Conservation (phyloP, 2,113 vertebrate species). For the Microtus ochrogaster region DNA sequence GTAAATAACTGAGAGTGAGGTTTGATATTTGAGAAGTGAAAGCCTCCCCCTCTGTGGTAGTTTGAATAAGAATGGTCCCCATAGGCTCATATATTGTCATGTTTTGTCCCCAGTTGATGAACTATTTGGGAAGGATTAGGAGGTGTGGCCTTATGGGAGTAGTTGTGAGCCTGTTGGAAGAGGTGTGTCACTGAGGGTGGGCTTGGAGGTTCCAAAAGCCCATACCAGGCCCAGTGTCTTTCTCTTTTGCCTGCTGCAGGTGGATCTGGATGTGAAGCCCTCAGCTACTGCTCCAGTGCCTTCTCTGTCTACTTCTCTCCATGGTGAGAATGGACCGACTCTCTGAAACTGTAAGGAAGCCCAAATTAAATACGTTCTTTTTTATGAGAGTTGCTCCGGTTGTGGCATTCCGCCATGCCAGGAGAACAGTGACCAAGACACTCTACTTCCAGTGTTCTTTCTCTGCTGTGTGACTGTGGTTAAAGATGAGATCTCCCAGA, state of each 20-base stretch:
- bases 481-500: not conserved
- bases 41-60: not conserved
- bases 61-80: not conserved
- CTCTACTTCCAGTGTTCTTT: not conserved
- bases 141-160: not conserved
- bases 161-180: not conserved
- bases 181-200: not conserved
- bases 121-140: not conserved
- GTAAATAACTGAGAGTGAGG: not conserved
- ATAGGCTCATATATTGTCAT: not conserved
- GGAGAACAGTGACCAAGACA: not conserved
- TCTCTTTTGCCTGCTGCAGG: not conserved
- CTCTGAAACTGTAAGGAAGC: not conserved
- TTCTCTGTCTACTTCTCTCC: not conserved
- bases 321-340: not conserved
- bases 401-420: not conserved
- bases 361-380: not conserved
- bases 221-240: too few relatives aligned
- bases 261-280: not conserved
- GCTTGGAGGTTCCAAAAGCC: not conserved
- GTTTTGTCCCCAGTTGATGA: not conserved
- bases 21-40: not conserved
- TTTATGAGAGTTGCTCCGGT: not conserved
- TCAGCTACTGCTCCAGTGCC: not conserved
- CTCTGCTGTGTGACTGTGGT: not conserved